phyloP scores from a whole-genome alignment of 2,113 vertebrate genomes.

The Gobio gobio region DNA sequence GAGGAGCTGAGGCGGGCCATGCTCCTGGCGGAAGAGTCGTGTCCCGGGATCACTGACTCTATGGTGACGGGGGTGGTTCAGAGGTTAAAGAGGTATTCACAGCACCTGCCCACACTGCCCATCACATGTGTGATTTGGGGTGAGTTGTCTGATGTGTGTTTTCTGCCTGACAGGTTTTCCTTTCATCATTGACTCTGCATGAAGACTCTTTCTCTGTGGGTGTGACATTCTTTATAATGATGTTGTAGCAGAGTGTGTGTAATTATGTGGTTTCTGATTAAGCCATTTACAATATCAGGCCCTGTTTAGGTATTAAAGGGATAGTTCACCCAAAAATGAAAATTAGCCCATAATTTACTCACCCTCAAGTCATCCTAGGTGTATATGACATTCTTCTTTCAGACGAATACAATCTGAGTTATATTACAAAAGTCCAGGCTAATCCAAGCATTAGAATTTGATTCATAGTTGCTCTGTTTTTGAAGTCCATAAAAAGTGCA shows the following conservation, averaged over 20 bases:
- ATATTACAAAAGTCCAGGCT: too few relatives aligned
- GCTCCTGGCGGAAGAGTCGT: constrained; percentile 88
- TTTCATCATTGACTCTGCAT: not conserved
- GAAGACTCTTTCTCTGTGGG: not conserved
- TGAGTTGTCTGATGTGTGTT: not conserved
- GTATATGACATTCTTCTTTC: too few relatives aligned
- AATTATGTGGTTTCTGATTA: not conserved
- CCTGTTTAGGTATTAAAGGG: too few relatives aligned
- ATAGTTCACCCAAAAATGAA: too few relatives aligned
- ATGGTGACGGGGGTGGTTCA: constrained; percentile 91
- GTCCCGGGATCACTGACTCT: constrained; percentile 91
- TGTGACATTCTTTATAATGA: too few relatives aligned
- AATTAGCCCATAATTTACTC: too few relatives aligned
- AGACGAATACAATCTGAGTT: too few relatives aligned
- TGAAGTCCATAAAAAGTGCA: too few relatives aligned
- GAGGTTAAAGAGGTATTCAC: constrained; percentile 89
- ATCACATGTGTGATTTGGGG: not conserved
- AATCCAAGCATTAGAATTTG: too few relatives aligned
- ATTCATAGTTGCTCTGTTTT: too few relatives aligned
- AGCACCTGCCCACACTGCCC: not conserved
- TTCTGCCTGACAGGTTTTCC: not conserved
- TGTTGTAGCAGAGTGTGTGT: not conserved
- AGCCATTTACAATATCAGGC: not conserved
- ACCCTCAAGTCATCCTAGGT: too few relatives aligned
- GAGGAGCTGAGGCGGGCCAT: constrained; percentile 88